These are phyloP conservation scores for Rhingia rostrata DNA, from an alignment of 2,888 invertebrate genomes.

Conservation along the genomic window DNA sequence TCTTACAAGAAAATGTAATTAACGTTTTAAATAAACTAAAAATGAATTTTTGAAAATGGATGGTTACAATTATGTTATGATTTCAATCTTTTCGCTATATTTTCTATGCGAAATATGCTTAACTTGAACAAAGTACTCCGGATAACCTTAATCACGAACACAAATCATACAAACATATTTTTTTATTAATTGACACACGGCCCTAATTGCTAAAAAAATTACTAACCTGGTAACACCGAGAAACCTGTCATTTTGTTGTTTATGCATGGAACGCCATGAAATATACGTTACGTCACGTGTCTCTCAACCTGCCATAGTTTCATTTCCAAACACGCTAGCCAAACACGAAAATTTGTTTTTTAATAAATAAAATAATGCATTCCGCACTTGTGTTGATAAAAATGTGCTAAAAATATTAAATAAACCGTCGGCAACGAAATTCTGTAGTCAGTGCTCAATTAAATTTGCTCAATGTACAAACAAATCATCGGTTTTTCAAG, in stretches of 20 bases:
- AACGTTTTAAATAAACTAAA: too few relatives aligned
- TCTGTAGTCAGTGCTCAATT: constrained; percentile 2
- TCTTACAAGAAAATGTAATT: too few relatives aligned
- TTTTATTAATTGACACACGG: too few relatives aligned
- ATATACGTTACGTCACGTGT: constrained; percentile 62
- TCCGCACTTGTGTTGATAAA: constrained; percentile 26
- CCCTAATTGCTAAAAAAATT: too few relatives aligned
- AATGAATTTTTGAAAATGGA: too few relatives aligned
- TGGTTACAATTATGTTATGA: too few relatives aligned
- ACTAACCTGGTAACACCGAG: not conserved
- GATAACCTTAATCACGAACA: too few relatives aligned
- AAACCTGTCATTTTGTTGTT: not conserved
- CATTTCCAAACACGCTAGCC: constrained; percentile 41
- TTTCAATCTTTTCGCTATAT: too few relatives aligned
- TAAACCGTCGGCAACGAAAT: not conserved
- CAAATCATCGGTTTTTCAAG: constrained; percentile 48
- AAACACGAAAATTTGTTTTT: constrained; percentile 45
- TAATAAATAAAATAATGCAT: constrained; percentile 34
- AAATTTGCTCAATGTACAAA: constrained; percentile 43
- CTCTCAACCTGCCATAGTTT: constrained; percentile 44
- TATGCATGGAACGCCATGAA: constrained; percentile 21
- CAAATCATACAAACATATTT: too few relatives aligned
- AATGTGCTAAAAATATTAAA: constrained; percentile 23
- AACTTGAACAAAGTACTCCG: too few relatives aligned
- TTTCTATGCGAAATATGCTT: too few relatives aligned